A percentile compares a stretch with the other conserved stretches of the same genome.
These are phyloP conservation scores for Lota lota DNA, from an alignment of 2,113 vertebrate species.

Conservation along the genomic window DNA sequence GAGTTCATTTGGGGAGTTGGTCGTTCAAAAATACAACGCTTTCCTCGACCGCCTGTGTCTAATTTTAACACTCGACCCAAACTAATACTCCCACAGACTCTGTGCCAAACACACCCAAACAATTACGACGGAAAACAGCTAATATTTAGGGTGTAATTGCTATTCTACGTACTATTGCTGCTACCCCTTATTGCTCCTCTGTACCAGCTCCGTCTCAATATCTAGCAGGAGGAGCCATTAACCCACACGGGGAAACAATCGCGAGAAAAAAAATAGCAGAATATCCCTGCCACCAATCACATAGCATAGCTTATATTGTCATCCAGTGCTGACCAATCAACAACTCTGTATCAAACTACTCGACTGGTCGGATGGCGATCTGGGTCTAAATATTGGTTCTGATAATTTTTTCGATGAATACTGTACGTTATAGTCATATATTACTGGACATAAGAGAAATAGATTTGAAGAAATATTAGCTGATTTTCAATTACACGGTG, in stretches of 20 bases:
- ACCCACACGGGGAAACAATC: slow-evolving; percentile 79
- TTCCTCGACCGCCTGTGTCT: slow-evolving; percentile 59
- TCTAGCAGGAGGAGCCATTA: slow-evolving; percentile 97
- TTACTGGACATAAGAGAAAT: too few relatives aligned
- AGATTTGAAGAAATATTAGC: too few relatives aligned
- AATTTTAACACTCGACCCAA: slow-evolving; percentile 52
- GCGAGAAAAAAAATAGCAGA: slow-evolving; percentile 41
- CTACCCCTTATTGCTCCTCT: slow-evolving; percentile 67
- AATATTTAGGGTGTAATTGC: slow-evolving; percentile 51
- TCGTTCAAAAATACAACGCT: slow-evolving; percentile 66
- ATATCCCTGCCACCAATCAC: neutral
- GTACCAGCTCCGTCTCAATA: slow-evolving; percentile 81
- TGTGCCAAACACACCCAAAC: slow-evolving; percentile 37
- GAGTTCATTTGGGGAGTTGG: slow-evolving; percentile 98
- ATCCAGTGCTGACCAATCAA: neutral
- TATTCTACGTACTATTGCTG: slow-evolving; percentile 58
- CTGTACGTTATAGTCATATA: too few relatives aligned
- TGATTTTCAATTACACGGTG: too few relatives aligned
- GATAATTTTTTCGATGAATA: neutral
- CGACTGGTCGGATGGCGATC: neutral
- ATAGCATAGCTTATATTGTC: neutral
- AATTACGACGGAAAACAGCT: slow-evolving; percentile 49
- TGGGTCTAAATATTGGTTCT: neutral
- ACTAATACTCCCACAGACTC: slow-evolving; percentile 43
- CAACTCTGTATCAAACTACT: neutral